phyloP scores from a whole-genome alignment of 2,797 vertebrate species.

The Oreochromis grahami region DNA sequence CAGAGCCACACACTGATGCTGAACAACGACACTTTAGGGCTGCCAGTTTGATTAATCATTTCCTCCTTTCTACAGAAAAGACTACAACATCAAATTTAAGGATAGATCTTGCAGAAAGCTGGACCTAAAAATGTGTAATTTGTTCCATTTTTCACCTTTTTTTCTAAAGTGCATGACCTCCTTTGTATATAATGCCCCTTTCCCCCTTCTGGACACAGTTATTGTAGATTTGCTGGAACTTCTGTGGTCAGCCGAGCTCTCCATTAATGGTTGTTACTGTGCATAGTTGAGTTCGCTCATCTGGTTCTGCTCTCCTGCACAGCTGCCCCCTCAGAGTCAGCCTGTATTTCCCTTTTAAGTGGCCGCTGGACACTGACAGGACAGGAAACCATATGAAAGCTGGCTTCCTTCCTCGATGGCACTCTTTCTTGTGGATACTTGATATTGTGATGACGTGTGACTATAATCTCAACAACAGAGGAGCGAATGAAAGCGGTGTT shows the following conservation, averaged over 20 bases:
- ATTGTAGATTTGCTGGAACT: neutral
- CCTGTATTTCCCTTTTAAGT: constrained; percentile 26
- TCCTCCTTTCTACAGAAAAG: neutral
- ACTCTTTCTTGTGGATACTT: neutral
- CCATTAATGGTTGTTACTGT: constrained; percentile 6
- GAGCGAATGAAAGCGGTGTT: neutral
- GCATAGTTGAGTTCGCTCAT: constrained; percentile 36
- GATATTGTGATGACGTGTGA: neutral
- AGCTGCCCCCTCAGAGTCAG: constrained; percentile 10
- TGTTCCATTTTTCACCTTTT: neutral
- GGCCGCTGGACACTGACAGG: neutral
- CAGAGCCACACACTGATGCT: neutral
- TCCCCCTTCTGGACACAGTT: neutral
- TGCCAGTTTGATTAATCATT: constrained; percentile 14
- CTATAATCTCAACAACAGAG: neutral
- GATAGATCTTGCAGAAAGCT: neutral
- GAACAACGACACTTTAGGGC: neutral
- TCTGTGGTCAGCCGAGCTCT: constrained; percentile 13
- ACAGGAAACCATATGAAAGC: constrained; percentile 38
- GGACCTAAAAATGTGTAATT: neutral
- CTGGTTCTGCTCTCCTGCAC: constrained; percentile 24
- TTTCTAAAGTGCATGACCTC: neutral
- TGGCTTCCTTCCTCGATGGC: constrained; percentile 13
- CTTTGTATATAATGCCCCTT: neutral
- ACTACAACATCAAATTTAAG: neutral